phyloP scores from a whole-genome alignment of 2,888 invertebrate genomes.

The Beris morrisii region DNA sequence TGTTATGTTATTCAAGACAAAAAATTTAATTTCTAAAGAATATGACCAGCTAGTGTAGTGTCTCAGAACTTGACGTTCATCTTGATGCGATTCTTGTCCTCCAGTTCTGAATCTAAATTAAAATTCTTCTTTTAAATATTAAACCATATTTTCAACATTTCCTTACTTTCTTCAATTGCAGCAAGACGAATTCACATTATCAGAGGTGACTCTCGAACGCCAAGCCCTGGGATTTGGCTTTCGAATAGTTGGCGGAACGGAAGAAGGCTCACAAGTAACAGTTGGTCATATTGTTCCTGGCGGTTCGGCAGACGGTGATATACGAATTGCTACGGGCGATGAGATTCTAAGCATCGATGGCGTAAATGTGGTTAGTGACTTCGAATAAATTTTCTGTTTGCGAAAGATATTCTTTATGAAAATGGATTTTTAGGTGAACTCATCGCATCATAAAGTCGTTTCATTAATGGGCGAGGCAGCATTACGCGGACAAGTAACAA shows the following conservation, averaged over 20 bases:
- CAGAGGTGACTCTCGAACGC: constrained; percentile 74
- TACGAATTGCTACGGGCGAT: constrained; percentile 87
- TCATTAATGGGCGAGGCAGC: constrained; percentile 90
- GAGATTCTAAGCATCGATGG: constrained; percentile 94
- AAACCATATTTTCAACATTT: neutral
- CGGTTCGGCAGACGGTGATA: constrained; percentile 91
- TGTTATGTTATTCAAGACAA: too few species aligned
- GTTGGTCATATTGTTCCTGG: constrained; percentile 97
- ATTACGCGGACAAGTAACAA: constrained; percentile 80
- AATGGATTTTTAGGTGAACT: constrained; percentile 60
- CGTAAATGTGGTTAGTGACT: constrained; percentile 65
- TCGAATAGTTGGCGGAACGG: constrained; percentile 95
- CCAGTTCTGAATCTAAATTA: neutral
- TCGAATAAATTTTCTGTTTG: neutral
- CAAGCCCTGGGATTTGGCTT: constrained; percentile 96
- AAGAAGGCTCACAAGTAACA: constrained; percentile 94
- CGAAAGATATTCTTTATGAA: constrained; percentile 28
- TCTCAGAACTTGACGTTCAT: too few species aligned
- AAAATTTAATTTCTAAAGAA: too few species aligned
- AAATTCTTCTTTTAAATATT: neutral
- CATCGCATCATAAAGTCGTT: constrained; percentile 92
- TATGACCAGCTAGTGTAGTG: too few species aligned
- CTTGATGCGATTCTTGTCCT: neutral
- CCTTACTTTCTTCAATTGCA: neutral
- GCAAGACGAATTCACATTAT: constrained; percentile 48